Evolutionary conservation across 2,888 invertebrate species (phyloP), one percentile per base, ranked within the genome.

Genomic region (Hirtodrosophila confusa): DNA sequence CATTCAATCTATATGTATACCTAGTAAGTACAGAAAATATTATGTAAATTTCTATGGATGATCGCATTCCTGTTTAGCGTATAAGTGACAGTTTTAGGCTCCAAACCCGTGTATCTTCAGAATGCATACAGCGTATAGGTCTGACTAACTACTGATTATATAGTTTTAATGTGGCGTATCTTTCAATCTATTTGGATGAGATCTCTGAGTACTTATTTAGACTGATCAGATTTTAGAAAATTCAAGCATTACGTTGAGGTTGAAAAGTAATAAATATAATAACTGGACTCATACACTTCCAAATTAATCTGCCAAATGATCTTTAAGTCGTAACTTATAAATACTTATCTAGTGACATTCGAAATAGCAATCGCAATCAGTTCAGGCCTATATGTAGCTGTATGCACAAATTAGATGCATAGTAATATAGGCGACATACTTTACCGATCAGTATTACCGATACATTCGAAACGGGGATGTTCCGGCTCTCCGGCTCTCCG

Each of bases 11-110:
- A 54, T 69, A 48, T 56, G 48, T 63, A 47, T 65, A 69, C 41
- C 66, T 54, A 39, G 50, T 56, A 60, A 53, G 55, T 50, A 60
- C 37, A 43, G 44, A 63, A 49, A 51, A 10, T 6, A 64, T 43
- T 39, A 60, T 63, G 48, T 66, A 75, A 45, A 73, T 69, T 75
- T 64, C 58, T 53, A 62, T 68, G 71, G 61, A 79, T 69, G 57
- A 65, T 63, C 63, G 60, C 67, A 79, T 69, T 88, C 86, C 71
- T 83, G 77, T 79, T 79, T 87, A 88, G 80, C 62, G 55, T 68
- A 56, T 86, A 82, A 82, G 80, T 50, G 65, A 77, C 55, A 66
- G 74, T 75, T 72, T 76, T 75, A 75, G 65, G 63, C 51, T 40
- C 12, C 55, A 58, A 66, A 53, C 11, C 40, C 2, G 17, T 17